Percentiles rank a stretch among this genome's conserved stretches.
phyloP scores from a whole-genome alignment of 1,140 invertebrate species.

The Panagrolaimus sp. region DNA sequence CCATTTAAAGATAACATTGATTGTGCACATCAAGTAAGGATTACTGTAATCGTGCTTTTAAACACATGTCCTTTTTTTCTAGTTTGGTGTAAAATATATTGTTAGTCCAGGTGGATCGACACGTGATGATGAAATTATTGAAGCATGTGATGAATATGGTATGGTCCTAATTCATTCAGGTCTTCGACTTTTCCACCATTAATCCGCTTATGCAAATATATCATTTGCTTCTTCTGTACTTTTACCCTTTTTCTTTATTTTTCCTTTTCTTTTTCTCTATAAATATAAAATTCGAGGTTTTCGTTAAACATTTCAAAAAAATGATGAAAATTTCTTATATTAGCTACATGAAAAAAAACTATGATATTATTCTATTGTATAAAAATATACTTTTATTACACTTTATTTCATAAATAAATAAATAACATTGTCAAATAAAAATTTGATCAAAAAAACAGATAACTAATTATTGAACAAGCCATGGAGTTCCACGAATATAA shows the following conservation, averaged over 20 bases:
- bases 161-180: constrained; percentile 84
- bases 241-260: no score
- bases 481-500: constrained; percentile 30
- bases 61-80: constrained; percentile 23
- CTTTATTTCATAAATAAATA: neutral
- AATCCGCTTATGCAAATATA: constrained; percentile 34
- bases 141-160: constrained; percentile 83
- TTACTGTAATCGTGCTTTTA: neutral
- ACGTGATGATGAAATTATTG: constrained; percentile 82
- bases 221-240: neutral
- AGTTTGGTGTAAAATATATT: constrained; percentile 90
- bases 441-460: neutral
- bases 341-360: neutral
- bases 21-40: constrained; percentile 67
- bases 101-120: constrained; percentile 85
- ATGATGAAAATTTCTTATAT: neutral
- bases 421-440: neutral
- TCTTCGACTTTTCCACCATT: constrained; percentile 90
- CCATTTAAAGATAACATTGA: constrained; percentile 97
- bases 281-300: constrained; percentile 9
- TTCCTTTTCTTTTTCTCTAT: neutral
- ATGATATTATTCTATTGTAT: neutral
- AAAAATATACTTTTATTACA: neutral
- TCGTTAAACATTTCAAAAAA: constrained; percentile 12
- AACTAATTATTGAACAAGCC: constrained; percentile 22